A percentile compares a stretch with the other conserved stretches of the same genome.
Evolutionary conservation across 1,140 invertebrate genomes (phyloP).

Genomic region (Aleiodes sp.): DNA sequence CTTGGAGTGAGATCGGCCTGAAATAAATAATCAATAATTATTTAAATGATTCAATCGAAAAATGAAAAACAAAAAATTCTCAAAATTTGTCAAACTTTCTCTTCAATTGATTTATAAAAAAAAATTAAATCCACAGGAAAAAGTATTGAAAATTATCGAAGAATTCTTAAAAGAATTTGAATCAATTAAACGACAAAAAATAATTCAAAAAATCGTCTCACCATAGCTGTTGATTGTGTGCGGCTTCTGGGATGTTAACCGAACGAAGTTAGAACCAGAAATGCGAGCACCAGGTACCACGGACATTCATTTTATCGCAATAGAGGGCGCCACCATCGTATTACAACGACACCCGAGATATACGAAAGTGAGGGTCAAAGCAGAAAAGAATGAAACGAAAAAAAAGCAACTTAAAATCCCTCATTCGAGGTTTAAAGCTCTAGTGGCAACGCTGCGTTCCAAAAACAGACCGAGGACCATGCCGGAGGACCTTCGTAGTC

Average conservation of each 20-base stretch:
- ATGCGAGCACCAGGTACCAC: conserved; percentile 73
- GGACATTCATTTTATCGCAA: conserved; percentile 76
- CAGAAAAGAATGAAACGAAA: no score
- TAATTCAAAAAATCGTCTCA: no score
- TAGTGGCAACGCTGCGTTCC: conserved; percentile 57
- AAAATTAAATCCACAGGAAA: background rate
- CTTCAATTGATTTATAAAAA: background rate
- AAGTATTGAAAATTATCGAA: conserved; percentile 14
- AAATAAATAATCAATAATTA: conserved; percentile 52
- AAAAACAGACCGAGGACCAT: conserved; percentile 61
- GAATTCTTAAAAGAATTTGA: conserved; percentile 4
- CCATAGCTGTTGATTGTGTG: conserved; percentile 70
- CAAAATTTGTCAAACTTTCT: background rate
- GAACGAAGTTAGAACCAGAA: conserved; percentile 78
- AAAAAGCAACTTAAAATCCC: conserved; percentile 36
- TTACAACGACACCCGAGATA: conserved; percentile 50
- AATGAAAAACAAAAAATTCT: conserved; percentile 6
- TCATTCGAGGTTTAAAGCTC: conserved; percentile 45
- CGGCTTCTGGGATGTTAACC: conserved; percentile 72
- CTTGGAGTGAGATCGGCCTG: conserved; percentile 78
- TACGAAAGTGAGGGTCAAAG: no score
- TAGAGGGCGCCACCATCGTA: conserved; percentile 72
- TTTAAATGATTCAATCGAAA: conserved; percentile 17
- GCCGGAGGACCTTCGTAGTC: conserved; percentile 40
- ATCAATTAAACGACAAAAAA: no score